Conservation (phyloP, 1,140 invertebrate species). For the Temnothorax nylanderi region DNA sequence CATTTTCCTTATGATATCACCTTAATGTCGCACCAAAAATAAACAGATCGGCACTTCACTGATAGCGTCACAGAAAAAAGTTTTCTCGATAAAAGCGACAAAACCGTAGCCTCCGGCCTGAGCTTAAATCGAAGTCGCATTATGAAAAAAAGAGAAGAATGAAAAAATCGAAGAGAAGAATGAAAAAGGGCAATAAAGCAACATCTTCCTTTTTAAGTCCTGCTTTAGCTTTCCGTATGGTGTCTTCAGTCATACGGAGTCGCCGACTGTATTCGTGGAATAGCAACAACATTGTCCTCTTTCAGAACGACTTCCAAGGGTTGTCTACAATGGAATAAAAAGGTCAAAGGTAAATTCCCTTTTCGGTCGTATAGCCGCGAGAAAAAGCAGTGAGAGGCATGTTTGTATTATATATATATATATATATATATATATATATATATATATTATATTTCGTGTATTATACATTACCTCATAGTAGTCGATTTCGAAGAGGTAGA, state of each 20-base stretch:
- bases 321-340: conserved; percentile 21
- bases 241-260: not conserved
- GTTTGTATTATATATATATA: not conserved
- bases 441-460: too few relatives aligned
- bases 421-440: too few relatives aligned
- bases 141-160: not conserved
- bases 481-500: not conserved
- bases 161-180: not conserved
- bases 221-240: conserved; percentile 4
- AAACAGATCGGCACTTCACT: conserved; percentile 2
- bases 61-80: not conserved
- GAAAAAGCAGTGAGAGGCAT: not conserved
- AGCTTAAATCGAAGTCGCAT: conserved; percentile 19
- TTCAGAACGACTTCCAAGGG: not conserved
- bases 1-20: conserved; percentile 25
- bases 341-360: not conserved
- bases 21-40: not conserved
- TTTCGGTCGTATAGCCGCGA: not conserved
- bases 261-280: not conserved
- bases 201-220: conserved; percentile 37
- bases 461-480: too few relatives aligned
- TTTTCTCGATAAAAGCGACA: conserved; percentile 14
- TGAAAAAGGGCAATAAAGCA: not conserved
- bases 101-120: not conserved
- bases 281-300: not conserved